Base-by-base conservation (phyloP, 2,888 invertebrate genomes). In the Harmothoe impar region DNA sequence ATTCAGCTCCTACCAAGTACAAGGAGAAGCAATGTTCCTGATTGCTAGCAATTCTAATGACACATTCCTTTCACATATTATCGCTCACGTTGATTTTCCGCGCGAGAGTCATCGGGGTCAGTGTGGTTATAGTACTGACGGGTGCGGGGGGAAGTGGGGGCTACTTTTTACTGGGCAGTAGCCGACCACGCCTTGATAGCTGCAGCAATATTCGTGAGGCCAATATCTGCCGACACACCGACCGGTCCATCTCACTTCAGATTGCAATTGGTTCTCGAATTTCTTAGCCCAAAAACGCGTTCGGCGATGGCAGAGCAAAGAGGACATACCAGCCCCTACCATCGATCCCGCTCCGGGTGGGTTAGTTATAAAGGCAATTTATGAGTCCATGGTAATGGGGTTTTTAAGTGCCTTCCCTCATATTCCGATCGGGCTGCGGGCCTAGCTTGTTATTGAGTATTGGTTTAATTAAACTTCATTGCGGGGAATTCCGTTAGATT, bases 31-130 rank as follows among this genome's bases (percentile, higher is more conserved):
- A 43, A 62, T n/a, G 62, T n/a, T 62, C 62, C 62, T 15, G 15
- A 5, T 62, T n/a, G 62, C 1, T n/a, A 62, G 23, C n/a, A n/a
- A n/a, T 62, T 62, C 62, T 54, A 52, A 54, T 86, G 29, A 54
- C 54, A 86, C 86, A 86, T 86, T 84, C 84, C 29, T 84, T 84
- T 84, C 84, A 20, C 54, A 54, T 86, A 86, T 86, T 86, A 86
- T 86, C 86, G 86, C 54, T 29, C 86, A 29, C 86, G 51, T 86
- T 56, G 86, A 86, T 86, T 86, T 54, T 54, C n/a, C 43, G 52
- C 52, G 29, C 1, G 84, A 7, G 15, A 43, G 43, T 35, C 20
- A 35, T 33, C n/a, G 29, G 3, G 17, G 33, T 33, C 10, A 29
- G 31, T 31, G 12, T 29, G 33, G 10, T 54, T 3, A 54, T 54